Base-by-base conservation (phyloP, 2,797 vertebrate species). In the Ptychadena robeensis region DNA sequence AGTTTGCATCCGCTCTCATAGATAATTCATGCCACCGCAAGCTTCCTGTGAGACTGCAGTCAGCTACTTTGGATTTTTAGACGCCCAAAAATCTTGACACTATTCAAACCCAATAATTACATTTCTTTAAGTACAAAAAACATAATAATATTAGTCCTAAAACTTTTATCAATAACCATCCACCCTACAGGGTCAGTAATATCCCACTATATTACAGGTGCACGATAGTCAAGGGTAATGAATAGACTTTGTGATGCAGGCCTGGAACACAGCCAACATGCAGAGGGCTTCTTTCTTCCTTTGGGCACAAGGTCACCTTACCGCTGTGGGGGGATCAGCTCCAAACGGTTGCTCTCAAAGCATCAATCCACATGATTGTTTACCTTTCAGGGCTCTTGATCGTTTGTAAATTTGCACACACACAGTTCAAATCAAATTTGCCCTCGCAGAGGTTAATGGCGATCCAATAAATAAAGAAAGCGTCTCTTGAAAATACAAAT, bases 1-100 rank as follows among this genome's bases (percentile, higher is more conserved):
- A 12, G 18, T 44, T 77, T 77, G 74, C 74, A 40, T 77, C 73
- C 27, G 73, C 18, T 65, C 74, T 77, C 74, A 77, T 77, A 70
- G 78, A 80, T 70, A 61, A 70, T 70, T 80, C 67, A 70, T 71
- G 77, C 57, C 78, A 44, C 67, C 67, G 59, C 78, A 37, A 44
- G 67, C 53, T 71, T 80, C 78, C 78, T 80, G 77, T 61, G 32
- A 79, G 77, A 68, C 57, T 79, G 77, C 77, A 57, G 65, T 15
- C 27, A 76, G 35, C 64, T 22, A 14, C 2, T 18, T 59, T 59
- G 30, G 32, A 68, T 79, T 79, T n/a, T 79, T 22, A 35, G 35
- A 61, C 27, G 35, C 25, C 31, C 65, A 25, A 25, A 2, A 79
- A 79, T 61, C 53, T 35, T 9, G 1, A 22, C 44, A 53, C 44